Evolutionary conservation across 1,140 invertebrate species (phyloP), one percentile per base, ranked within the genome.

Genomic region (Propsilocerus akamusi): DNA sequence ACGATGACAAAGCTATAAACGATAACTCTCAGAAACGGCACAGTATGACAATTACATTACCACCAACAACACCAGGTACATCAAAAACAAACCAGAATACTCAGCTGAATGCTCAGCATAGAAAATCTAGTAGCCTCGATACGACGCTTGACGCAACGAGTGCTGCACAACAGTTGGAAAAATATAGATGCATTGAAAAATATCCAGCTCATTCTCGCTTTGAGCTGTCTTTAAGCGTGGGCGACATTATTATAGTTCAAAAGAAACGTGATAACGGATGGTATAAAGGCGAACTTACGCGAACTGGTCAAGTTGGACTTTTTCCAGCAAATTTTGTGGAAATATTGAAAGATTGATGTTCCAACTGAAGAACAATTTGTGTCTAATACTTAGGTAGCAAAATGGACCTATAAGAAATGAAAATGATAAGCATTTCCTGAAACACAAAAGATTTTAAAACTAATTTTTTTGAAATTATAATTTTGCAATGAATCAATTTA

Each of bases 201-300:
- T 96, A 95, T 72, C 91, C 92, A n/a, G 86, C 91, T 1, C 92
- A 94, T 61, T 89, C 85, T 53, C 89, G 94, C 54, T 87, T 90
- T 59, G 89, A 94, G 64, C 58, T 95, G 52, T 87, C 93, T 60
- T 69, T 96, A 1, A 82, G 85, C 53, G 76, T 92, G 14, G 88
- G 89, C 22, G 92, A 96, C 60, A 81, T 95, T 48, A 87, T 95
- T 49, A 82, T 87, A 57, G 89, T 95, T 4, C 84, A 88, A 59
- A 87, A 86, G 56, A 94, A 93, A 63, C 76, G 89, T 28, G 89
- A 93, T 23, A 91, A 95, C 59, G 92, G 92, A 11, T 96, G 91
- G 91, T 94, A 86, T 62, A 95, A 95, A 64, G 92, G 91, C 5
- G 93, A 87, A 1, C 76, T 86, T 55, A 80, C 91, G 58, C 73